Evolutionary conservation across 2,797 vertebrate species (phyloP).

Genomic region (Simalia tracyae): DNA sequence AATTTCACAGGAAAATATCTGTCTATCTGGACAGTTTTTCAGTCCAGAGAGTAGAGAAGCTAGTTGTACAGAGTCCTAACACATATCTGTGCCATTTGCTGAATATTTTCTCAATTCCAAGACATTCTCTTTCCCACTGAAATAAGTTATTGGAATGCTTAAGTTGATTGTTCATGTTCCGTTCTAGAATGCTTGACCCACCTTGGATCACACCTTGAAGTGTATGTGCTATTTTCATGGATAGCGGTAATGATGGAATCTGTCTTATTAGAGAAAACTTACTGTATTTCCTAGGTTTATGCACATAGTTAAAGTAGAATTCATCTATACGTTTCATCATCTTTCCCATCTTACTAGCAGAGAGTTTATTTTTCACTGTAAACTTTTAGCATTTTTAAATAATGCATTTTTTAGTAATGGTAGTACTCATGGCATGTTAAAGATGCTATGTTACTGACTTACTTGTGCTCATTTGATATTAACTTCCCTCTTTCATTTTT

Average conservation of each 20-base stretch:
- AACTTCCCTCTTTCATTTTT: background rate
- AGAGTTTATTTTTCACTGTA: background rate
- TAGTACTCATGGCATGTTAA: background rate
- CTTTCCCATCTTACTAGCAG: background rate
- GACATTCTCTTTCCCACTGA: background rate
- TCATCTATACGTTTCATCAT: background rate
- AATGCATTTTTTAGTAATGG: background rate
- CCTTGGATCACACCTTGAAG: background rate
- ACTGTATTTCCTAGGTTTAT: background rate
- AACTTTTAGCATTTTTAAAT: background rate
- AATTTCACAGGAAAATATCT: background rate
- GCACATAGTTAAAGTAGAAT: background rate
- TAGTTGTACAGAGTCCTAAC: background rate
- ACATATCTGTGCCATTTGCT: background rate
- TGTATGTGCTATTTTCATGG: background rate
- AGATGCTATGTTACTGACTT: background rate
- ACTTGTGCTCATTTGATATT: background rate
- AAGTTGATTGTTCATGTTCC: background rate
- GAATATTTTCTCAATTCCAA: constrained; percentile 2
- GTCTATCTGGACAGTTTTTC: background rate
- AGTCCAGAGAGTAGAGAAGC: background rate
- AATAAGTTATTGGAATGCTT: background rate
- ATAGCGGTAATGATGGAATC: background rate
- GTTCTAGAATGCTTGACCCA: background rate
- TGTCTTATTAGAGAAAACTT: background rate